These are phyloP conservation scores for Drosophila miranda DNA, from an alignment of 1,140 invertebrate species.

Conservation along the genomic window DNA sequence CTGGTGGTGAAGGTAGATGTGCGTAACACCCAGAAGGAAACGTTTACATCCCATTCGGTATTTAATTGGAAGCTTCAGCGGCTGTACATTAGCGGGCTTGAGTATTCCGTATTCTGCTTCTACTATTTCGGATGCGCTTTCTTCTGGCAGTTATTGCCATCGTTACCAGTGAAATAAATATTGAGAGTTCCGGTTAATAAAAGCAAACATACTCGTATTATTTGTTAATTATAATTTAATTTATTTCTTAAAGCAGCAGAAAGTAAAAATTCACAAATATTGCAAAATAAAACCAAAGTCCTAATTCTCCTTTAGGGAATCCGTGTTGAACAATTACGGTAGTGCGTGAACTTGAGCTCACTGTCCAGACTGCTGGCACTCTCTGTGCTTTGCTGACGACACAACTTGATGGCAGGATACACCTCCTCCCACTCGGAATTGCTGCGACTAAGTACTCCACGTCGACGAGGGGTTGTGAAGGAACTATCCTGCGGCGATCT, in stretches of 20 bases:
- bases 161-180: no score
- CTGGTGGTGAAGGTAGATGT: no score
- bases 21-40: no score
- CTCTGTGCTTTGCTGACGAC: constrained; percentile 50
- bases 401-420: constrained; percentile 68
- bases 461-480: constrained; percentile 40
- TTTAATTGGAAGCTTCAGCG: no score
- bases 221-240: neutral
- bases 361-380: constrained; percentile 46
- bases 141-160: no score
- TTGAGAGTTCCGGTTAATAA: no score
- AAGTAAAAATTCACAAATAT: constrained; percentile 36
- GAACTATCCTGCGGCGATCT: constrained; percentile 44
- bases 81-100: no score
- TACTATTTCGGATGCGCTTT: no score
- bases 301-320: constrained; percentile 51
- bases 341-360: constrained; percentile 62
- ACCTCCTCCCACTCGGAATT: constrained; percentile 76
- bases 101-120: no score
- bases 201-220: no score
- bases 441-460: constrained; percentile 72
- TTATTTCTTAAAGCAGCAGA: constrained; percentile 11
- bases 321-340: constrained; percentile 76
- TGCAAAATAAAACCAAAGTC: constrained; percentile 4
- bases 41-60: no score